phyloP scores from a whole-genome alignment of 2,113 vertebrate species.

The Rhinichthys klamathensis region DNA sequence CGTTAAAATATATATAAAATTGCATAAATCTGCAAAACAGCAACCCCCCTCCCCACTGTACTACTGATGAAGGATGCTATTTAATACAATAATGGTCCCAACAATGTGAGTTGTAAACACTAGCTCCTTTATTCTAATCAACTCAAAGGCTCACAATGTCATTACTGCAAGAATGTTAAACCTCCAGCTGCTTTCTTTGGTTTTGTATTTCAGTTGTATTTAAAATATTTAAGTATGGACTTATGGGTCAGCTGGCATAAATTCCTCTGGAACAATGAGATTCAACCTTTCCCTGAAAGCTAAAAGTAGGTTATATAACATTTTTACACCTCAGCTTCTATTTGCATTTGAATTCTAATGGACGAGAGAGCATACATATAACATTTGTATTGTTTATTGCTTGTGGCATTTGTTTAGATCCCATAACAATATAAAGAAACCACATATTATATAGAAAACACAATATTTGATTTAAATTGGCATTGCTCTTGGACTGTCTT shows the following conservation, averaged over 20 bases:
- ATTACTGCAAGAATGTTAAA: slow-evolving; percentile 72
- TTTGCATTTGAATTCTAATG: slow-evolving; percentile 36
- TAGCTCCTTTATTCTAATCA: slow-evolving; percentile 64
- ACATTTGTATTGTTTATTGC: slow-evolving; percentile 32
- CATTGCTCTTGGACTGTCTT: neutral
- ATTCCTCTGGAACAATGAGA: slow-evolving; percentile 70
- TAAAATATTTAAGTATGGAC: slow-evolving; percentile 57
- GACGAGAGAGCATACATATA: slow-evolving; percentile 48
- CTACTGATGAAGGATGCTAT: too few species aligned
- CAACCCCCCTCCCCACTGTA: too few species aligned
- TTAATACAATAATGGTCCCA: neutral
- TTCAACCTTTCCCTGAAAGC: slow-evolving; percentile 61
- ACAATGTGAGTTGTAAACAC: slow-evolving; percentile 22
- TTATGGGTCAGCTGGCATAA: slow-evolving; percentile 76
- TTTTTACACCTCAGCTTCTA: slow-evolving; percentile 58
- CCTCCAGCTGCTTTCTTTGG: slow-evolving; percentile 63
- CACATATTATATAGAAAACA: neutral
- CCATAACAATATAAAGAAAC: neutral
- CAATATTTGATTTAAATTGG: neutral
- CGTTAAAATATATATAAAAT: too few species aligned
- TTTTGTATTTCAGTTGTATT: slow-evolving; percentile 71
- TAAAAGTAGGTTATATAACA: slow-evolving; percentile 67
- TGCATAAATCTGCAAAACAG: too few species aligned
- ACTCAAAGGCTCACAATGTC: slow-evolving; percentile 41
- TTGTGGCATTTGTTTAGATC: slow-evolving; percentile 1